phyloP scores from a whole-genome alignment of 2,888 invertebrate genomes.

The Leucoma salicis region DNA sequence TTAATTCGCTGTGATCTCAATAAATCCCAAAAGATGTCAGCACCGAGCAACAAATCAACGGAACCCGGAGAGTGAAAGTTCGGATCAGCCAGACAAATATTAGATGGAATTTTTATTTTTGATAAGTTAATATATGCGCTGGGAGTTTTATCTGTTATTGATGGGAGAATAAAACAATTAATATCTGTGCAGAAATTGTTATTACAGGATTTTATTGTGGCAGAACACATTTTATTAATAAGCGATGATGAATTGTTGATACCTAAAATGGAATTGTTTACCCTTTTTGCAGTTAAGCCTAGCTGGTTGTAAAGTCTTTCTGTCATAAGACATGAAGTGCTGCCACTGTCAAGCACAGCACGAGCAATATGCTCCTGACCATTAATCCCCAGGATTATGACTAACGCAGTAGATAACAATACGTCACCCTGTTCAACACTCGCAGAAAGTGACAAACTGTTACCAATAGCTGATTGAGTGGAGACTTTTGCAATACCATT shows the following conservation, averaged over 20 bases:
- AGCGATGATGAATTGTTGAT: slow-evolving; percentile 19
- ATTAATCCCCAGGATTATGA: slow-evolving; percentile 13
- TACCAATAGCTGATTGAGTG: no score
- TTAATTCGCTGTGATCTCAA: not conserved
- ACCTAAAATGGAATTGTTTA: not conserved
- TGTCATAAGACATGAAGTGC: slow-evolving; percentile 15
- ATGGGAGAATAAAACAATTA: slow-evolving; percentile 22
- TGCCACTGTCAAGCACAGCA: slow-evolving; percentile 14
- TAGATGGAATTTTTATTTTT: not conserved
- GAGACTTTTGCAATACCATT: not conserved
- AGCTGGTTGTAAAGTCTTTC: no score
- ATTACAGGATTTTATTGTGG: slow-evolving; percentile 11
- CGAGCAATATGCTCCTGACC: slow-evolving; percentile 10
- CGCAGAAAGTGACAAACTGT: no score
- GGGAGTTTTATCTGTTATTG: slow-evolving; percentile 18
- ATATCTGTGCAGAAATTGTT: slow-evolving; percentile 8
- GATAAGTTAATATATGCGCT: slow-evolving; percentile 6
- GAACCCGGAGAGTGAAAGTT: not conserved
- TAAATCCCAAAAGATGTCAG: not conserved
- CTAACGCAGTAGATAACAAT: slow-evolving; percentile 15
- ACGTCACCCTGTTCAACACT: not conserved
- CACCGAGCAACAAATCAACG: not conserved
- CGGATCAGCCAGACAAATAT: slow-evolving; percentile 7
- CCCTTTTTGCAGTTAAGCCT: no score
- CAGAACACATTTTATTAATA: slow-evolving; percentile 11